Base-by-base conservation (phyloP, 2,113 vertebrate genomes). In the Aviceda subcristata region DNA sequence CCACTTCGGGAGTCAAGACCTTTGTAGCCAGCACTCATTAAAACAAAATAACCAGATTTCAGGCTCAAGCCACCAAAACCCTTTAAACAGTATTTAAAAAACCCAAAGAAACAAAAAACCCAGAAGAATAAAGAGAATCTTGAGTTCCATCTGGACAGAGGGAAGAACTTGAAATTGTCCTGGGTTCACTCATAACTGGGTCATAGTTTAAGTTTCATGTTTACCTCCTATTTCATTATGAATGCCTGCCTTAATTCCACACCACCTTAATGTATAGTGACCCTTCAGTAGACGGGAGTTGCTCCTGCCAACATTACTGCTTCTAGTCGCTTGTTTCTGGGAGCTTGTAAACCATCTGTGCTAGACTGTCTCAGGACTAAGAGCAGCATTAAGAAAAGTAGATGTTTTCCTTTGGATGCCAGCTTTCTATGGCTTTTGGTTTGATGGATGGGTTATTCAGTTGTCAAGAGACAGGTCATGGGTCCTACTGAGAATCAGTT, bases 261-360 rank as follows among this genome's bases (percentile, higher is more conserved):
- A 50, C 60, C 29, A n/a, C 19, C 41, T 69, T 6, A 7, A 20
- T 46, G 24, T 60, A 13, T 60, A 15, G 12, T 86, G 48, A 41
- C 62, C 45, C 32, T 24, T 92, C 64, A 57, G 1, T 15, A 45
- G 60, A 51, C 13, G 39, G 30, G 17, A 53, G 60, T 45, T 76
- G 16, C 50, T 90, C 30, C 38, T 91, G 51, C 62, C 83, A 67
- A 0, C 3, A 1, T 51, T 24, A 34, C 57, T 94, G 76, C 77
- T 92, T 86, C 79, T 72, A 85, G 56, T 41, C 38, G 45, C 23
- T 57, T 89, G 22, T 87, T 92, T 82, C 30, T 87, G 73, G 24
- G 50, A 68, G 21, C 41, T 53, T 84, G 20, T 60, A 60, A 81
- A n/a, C 59, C 39, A 10, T 20, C 45, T 81, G 20, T 62, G 64